Conservation (phyloP, 2,888 invertebrate species). For the Smittia sp. region DNA sequence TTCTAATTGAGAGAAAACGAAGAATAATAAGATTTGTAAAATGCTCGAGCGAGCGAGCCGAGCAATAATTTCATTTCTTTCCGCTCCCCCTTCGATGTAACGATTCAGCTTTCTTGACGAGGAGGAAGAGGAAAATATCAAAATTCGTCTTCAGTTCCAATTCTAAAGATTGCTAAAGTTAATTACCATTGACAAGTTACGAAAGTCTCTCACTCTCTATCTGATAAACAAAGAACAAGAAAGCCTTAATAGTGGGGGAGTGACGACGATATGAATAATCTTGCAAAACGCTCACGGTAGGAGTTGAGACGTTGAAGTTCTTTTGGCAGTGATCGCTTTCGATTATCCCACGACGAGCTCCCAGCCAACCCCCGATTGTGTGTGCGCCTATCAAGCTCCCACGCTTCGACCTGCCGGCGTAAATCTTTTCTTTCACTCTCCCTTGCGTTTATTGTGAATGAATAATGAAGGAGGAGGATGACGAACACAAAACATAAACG, state of each 20-base stretch:
- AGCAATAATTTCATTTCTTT: background rate
- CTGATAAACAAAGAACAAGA: background rate
- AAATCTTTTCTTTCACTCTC: too few relatives aligned
- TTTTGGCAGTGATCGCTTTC: too few relatives aligned
- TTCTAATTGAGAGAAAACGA: background rate
- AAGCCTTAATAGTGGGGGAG: constrained; percentile 8
- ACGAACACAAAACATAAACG: too few relatives aligned
- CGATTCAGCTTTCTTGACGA: background rate
- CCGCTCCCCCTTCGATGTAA: background rate
- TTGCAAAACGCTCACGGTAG: too few relatives aligned
- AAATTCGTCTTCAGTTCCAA: background rate
- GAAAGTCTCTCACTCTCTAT: background rate
- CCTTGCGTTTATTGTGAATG: too few relatives aligned
- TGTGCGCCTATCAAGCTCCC: background rate
- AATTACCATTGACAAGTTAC: background rate
- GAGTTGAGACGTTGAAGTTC: too few relatives aligned
- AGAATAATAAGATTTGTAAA: background rate
- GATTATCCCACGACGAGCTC: too few relatives aligned
- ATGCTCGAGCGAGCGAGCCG: background rate
- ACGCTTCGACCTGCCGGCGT: too few relatives aligned
- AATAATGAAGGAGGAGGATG: too few relatives aligned
- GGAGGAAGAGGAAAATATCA: too few relatives aligned
- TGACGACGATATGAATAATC: too few relatives aligned
- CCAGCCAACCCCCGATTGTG: background rate
- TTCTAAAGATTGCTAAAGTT: background rate